Percentiles rank a stretch among this genome's conserved stretches.
Conservation (phyloP, 1,140 invertebrate species). For the Episyrphus balteatus region DNA sequence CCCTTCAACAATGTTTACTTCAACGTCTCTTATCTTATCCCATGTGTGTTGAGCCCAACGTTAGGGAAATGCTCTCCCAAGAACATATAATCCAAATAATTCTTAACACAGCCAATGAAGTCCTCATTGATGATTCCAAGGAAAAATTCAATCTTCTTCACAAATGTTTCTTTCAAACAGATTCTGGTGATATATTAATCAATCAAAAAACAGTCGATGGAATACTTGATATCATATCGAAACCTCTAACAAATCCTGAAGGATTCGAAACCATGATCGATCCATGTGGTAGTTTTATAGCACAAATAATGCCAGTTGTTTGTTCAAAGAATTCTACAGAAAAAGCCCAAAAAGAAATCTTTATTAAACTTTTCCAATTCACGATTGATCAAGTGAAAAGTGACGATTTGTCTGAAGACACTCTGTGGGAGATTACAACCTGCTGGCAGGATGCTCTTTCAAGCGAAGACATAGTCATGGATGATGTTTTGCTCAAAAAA, state of each 20-base stretch:
- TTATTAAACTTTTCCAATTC: conserved; percentile 39
- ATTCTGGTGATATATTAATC: conserved; percentile 37
- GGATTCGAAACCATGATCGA: conserved; percentile 31
- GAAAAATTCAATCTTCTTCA: conserved; percentile 36
- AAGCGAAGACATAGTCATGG: conserved; percentile 26
- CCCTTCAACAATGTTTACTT: conserved; percentile 35
- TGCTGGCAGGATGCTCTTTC: conserved; percentile 43
- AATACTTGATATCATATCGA: conserved; percentile 38
- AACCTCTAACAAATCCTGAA: conserved; percentile 19
- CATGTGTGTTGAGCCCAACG: conserved; percentile 36
- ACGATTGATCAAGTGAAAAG: conserved; percentile 25
- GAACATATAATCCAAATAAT: conserved; percentile 35
- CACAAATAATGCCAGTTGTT: conserved; percentile 39
- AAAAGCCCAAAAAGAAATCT: conserved; percentile 28
- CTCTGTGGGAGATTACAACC: conserved; percentile 41
- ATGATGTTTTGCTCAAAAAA: conserved; percentile 11
- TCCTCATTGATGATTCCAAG: conserved; percentile 33
- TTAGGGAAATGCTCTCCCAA: conserved; percentile 42
- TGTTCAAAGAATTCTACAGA: conserved; percentile 30
- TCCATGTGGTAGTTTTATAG: conserved; percentile 40
- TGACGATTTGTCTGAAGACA: conserved; percentile 38
- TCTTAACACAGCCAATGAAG: conserved; percentile 30
- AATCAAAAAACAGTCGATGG: conserved; percentile 38
- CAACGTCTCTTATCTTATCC: conserved; percentile 39
- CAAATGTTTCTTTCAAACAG: conserved; percentile 36